Conservation (phyloP, 2,888 invertebrate genomes). For the Pachliopta kotzebuea region DNA sequence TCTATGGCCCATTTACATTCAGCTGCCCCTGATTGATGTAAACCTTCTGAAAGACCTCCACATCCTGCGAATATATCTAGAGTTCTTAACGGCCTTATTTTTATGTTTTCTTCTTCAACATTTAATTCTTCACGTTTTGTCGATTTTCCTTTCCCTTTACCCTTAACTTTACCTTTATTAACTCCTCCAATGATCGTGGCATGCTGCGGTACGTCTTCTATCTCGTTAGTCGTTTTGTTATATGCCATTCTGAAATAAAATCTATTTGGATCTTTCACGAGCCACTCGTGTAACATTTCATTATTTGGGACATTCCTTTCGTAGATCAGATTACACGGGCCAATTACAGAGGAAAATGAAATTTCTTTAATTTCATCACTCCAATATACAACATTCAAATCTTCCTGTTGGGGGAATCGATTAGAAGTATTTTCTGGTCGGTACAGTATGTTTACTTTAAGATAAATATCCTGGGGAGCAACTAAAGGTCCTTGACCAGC, state of each 20-base stretch:
- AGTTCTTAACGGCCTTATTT: conserved; percentile 80
- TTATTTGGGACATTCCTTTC: conserved; percentile 81
- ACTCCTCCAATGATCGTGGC: conserved; percentile 80
- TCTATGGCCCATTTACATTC: conserved; percentile 91
- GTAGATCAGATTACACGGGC: conserved; percentile 85
- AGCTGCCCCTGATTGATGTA: conserved; percentile 85
- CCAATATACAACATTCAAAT: conserved; percentile 89
- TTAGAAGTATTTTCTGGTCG: conserved; percentile 88
- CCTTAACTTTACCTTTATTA: conserved; percentile 84
- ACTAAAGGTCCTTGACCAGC: conserved; percentile 73
- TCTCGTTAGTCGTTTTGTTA: conserved; percentile 74
- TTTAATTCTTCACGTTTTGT: conserved; percentile 53
- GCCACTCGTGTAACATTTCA: conserved; percentile 79
- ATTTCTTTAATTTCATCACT: conserved; percentile 85
- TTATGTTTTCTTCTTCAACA: conserved; percentile 47
- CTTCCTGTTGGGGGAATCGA: conserved; percentile 81
- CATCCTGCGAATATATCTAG: conserved; percentile 94
- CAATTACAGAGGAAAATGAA: conserved; percentile 81
- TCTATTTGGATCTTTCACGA: conserved; percentile 82
- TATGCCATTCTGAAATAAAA: conserved; percentile 89
- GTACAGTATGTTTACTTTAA: conserved; percentile 85
- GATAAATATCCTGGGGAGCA: conserved; percentile 81
- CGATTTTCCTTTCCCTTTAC: conserved; percentile 84
- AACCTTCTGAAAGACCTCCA: conserved; percentile 89
- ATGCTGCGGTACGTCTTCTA: conserved; percentile 82